Evolutionary conservation across 2,797 vertebrate genomes (phyloP).

Genomic region (Uromys caudimaculatus): DNA sequence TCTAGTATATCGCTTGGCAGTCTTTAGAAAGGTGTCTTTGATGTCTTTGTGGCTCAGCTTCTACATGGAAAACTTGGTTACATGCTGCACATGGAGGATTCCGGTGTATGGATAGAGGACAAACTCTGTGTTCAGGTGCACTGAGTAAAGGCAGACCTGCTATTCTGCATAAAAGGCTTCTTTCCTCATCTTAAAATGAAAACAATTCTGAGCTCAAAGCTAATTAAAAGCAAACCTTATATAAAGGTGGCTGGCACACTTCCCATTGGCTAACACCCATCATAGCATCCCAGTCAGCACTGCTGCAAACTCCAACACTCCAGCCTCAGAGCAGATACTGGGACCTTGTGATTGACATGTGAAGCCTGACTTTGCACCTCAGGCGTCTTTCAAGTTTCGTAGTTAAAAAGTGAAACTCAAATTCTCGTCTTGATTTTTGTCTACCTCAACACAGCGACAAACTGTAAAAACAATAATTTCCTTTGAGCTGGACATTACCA

Average conservation of each 20-base stretch:
- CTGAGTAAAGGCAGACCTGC: background rate
- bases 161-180: background rate
- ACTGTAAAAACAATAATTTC: slow-evolving; percentile 86
- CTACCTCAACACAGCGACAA: slow-evolving; percentile 80
- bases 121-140: background rate
- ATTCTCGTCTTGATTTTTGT: slow-evolving; percentile 86
- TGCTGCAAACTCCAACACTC: rapidly evolving
- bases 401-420: slow-evolving; percentile 83
- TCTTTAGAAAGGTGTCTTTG: background rate
- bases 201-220: background rate
- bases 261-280: rapidly evolving
- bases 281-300: too few species aligned
- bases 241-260: rapidly evolving
- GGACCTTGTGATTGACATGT: background rate
- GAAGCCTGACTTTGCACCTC: slow-evolving; percentile 53
- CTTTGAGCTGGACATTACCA: slow-evolving; percentile 75
- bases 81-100: too few species aligned
- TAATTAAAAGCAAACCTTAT: background rate
- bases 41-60: background rate
- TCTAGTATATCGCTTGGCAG: background rate
- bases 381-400: slow-evolving; percentile 83
- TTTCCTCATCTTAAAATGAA: background rate
- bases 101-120: rapidly evolving
- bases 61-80: rapidly evolving
- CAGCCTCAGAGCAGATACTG: background rate